phyloP scores from a whole-genome alignment of 2,888 invertebrate species.

The Lasius platythorax region DNA sequence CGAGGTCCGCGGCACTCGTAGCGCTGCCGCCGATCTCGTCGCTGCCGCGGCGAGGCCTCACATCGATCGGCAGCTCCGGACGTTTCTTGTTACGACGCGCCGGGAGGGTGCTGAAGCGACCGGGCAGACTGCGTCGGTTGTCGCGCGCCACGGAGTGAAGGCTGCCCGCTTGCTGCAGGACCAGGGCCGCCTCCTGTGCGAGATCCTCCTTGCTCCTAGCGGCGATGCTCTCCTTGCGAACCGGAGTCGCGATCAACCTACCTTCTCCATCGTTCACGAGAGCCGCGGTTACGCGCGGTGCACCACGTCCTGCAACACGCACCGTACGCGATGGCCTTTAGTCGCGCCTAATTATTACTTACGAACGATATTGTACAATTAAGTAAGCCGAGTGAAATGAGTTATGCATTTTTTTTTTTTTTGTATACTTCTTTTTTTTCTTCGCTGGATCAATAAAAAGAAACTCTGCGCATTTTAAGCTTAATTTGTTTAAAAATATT shows the following conservation, averaged over 20 bases:
- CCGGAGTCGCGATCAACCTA: conserved; percentile 86
- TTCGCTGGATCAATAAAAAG: not conserved
- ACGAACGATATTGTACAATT: conserved; percentile 19
- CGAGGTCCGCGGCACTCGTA: conserved; percentile 71
- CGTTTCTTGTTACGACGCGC: conserved; percentile 86
- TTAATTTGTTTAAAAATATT: conserved; percentile 16
- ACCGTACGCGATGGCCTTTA: not conserved
- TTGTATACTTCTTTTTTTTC: not conserved
- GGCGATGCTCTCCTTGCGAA: conserved; percentile 89
- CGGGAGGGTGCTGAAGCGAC: conserved; percentile 89
- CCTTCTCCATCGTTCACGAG: conserved; percentile 86
- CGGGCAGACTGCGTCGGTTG: conserved; percentile 77
- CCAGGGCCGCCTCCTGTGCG: conserved; percentile 92
- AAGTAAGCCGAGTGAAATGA: not conserved
- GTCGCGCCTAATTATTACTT: not conserved
- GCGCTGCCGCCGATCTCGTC: conserved; percentile 86
- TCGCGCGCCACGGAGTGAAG: conserved; percentile 88
- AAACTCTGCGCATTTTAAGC: not conserved
- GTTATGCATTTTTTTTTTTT: not conserved
- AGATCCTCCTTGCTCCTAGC: conserved; percentile 91
- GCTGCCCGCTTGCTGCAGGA: conserved; percentile 91
- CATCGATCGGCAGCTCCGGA: conserved; percentile 79
- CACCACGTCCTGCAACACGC: conserved; percentile 86
- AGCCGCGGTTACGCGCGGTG: conserved; percentile 85
- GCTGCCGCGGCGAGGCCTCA: conserved; percentile 86